Conservation (phyloP, 1,140 invertebrate genomes). For the Drosophila aff. region DNA sequence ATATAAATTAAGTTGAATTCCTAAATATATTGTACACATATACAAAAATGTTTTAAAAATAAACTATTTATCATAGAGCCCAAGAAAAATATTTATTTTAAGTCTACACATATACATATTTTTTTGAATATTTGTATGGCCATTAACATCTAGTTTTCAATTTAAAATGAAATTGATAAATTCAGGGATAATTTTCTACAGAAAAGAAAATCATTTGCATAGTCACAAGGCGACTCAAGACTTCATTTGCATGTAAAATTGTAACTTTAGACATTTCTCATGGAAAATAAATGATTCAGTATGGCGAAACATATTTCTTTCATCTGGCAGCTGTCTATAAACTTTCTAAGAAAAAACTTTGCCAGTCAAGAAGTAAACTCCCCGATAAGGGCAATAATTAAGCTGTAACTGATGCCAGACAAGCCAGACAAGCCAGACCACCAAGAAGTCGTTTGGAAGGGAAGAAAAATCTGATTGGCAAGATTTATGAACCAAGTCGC, state of each 20-base stretch:
- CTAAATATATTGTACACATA: no score
- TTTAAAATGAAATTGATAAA: neutral
- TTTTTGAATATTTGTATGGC: no score
- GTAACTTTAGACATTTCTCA: conserved; percentile 8
- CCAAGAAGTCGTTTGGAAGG: conserved; percentile 9
- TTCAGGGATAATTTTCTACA: neutral
- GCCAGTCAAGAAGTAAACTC: conserved; percentile 32
- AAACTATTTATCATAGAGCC: neutral
- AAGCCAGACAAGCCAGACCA: conserved; percentile 25
- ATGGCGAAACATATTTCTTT: conserved; percentile 28
- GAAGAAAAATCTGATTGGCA: conserved; percentile 55
- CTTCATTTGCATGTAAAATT: conserved; percentile 22
- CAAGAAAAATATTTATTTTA: neutral
- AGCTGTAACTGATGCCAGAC: conserved; percentile 48
- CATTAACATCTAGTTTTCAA: no score
- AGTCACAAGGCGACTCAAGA: conserved; percentile 6
- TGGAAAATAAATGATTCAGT: conserved; percentile 23
- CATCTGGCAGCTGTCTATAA: conserved; percentile 39
- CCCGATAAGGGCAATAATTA: conserved; percentile 56
- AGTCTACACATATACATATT: no score
- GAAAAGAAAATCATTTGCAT: conserved; percentile 10
- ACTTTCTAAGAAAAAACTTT: conserved; percentile 34
- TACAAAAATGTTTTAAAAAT: neutral
- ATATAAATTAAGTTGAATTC: neutral
- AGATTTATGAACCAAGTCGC: conserved; percentile 55